Evolutionary conservation across 2,113 vertebrate species (phyloP), one percentile per base, ranked within the genome.

Genomic region (Pluvialis apricaria): DNA sequence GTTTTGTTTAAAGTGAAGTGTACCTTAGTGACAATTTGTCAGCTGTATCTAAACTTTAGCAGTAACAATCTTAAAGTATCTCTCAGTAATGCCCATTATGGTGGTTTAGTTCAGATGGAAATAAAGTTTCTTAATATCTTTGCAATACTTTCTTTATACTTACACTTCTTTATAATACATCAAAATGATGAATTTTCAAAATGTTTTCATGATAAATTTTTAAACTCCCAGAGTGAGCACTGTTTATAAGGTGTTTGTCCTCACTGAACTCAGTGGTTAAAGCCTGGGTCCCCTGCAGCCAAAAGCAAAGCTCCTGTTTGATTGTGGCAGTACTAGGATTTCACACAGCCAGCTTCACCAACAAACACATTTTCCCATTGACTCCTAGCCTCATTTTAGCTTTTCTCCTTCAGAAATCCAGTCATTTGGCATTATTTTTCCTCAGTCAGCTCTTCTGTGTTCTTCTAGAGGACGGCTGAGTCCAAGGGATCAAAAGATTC

Each of bases 401-500:
- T 86, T 92, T 95, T 82, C 55, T 84, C 42, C 22, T 55, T 31
- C 36, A 86, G 51, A 94, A 95, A 93, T 91, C 40, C 34, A 82
- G 70, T 85, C 90, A 79, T 76, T 96, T 95, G 93, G 70, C 84
- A 90, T 87, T 89, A 49, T 69, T 96, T 95, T 91, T 65, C 58
- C 75, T 87, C 73, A 57, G 82, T 94, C 93, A 91, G 82, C 92
- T 95, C 51, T 94, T 78, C 76, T 92, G 42, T 85, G 81, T 92
- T 94, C 45, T 95, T 66, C 66, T 85, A 45, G 62, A 72, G 62
- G 66, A 94, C 3, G 15, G 34, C 73, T 95, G 81, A 95, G 66
- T 79, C 70, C 87, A 87, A 95, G 75, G 78, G 84, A 96, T 94
- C 90, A 94, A 93, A 97, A 89, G 80, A 87, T 89, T 95, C 86